Percentiles rank a stretch among this genome's conserved stretches.
phyloP scores from a whole-genome alignment of 2,797 vertebrate genomes.

The Manis crassicaudata region DNA sequence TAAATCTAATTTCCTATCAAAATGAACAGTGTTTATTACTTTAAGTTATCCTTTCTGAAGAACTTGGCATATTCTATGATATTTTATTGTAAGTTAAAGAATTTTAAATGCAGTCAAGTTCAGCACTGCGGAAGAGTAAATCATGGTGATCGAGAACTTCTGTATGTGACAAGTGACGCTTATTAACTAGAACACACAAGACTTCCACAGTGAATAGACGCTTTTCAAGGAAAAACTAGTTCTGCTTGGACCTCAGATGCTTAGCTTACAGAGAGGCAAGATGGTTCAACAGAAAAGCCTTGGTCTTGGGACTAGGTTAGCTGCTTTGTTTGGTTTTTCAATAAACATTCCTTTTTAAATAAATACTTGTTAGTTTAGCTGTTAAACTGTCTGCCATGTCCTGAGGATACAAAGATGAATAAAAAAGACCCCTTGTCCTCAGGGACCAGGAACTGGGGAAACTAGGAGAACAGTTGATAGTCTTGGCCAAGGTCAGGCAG shows the following conservation, averaged over 20 bases:
- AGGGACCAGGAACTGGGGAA: neutral
- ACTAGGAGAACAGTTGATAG: neutral
- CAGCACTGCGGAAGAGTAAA: neutral
- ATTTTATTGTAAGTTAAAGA: neutral
- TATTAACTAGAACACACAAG: neutral
- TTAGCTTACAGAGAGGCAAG: neutral
- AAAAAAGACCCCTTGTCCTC: neutral
- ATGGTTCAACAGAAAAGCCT: neutral
- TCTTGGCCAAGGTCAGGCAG: neutral
- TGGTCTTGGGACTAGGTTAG: neutral
- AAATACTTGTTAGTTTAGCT: neutral
- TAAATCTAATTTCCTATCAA: conserved; percentile 16
- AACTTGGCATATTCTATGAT: neutral
- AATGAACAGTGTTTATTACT: conserved; percentile 3
- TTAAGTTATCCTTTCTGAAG: neutral
- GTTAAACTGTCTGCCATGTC: neutral
- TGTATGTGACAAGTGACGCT: neutral
- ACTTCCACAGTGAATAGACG: neutral
- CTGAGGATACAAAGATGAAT: neutral
- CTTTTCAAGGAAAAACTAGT: neutral
- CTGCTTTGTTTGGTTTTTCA: neutral
- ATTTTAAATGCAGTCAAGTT: neutral
- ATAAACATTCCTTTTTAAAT: neutral
- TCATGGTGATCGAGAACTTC: neutral
- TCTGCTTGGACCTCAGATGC: neutral